Percentiles rank a stretch among this genome's conserved stretches.
Evolutionary conservation across 2,888 invertebrate species (phyloP).

Genomic region (Sericinus montela): DNA sequence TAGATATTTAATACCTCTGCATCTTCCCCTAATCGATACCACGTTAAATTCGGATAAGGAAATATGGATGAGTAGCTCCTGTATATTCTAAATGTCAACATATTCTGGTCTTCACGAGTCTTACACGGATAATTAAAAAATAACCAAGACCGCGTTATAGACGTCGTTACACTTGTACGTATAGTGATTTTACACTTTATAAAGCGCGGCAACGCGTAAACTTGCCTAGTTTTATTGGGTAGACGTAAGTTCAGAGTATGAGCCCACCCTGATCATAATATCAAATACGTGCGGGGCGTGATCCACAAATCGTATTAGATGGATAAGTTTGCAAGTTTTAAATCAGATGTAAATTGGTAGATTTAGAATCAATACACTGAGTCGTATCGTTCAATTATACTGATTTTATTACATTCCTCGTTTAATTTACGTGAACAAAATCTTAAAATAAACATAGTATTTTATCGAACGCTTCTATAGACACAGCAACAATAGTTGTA

Average conservation of each 20-base stretch:
- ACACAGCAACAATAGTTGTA: conserved; percentile 34
- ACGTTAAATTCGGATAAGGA: too few relatives aligned
- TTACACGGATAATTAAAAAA: too few relatives aligned
- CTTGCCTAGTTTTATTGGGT: background rate
- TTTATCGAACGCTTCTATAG: conserved; percentile 35
- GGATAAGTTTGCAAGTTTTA: conserved; percentile 43
- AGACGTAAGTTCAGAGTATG: background rate
- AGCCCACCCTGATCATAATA: conserved; percentile 19
- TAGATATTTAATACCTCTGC: too few relatives aligned
- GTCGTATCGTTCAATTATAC: conserved; percentile 52
- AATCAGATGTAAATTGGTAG: conserved; percentile 62
- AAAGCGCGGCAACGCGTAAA: too few relatives aligned
- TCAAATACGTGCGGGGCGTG: conserved; percentile 30
- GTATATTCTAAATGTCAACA: too few relatives aligned
- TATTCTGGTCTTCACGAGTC: too few relatives aligned
- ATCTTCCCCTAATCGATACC: too few relatives aligned
- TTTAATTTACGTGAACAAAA: conserved; percentile 35
- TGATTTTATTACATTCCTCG: conserved; percentile 52
- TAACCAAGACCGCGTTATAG: too few relatives aligned
- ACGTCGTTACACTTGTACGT: too few relatives aligned
- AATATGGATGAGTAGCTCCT: too few relatives aligned
- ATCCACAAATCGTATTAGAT: conserved; percentile 38
- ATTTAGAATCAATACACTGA: conserved; percentile 60
- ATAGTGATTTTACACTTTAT: too few relatives aligned
- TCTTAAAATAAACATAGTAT: conserved; percentile 26